phyloP scores from a whole-genome alignment of 2,888 invertebrate genomes.

The Oligia strigilis region DNA sequence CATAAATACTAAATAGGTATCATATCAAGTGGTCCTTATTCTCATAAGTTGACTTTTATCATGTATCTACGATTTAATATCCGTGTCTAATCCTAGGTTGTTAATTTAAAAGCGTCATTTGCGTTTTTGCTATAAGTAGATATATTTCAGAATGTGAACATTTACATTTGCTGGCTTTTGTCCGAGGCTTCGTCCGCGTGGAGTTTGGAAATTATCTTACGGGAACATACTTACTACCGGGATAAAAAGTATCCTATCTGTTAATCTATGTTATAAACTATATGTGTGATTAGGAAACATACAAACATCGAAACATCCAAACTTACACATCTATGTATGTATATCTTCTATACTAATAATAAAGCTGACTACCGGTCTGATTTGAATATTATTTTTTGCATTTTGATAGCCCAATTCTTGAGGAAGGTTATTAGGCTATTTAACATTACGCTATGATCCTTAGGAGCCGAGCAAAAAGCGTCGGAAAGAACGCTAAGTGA shows the following conservation, averaged over 20 bases:
- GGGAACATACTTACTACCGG: not conserved
- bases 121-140: not conserved
- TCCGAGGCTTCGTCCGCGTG: no score
- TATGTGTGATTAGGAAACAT: not conserved
- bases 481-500: no score
- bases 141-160: not conserved
- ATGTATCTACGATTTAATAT: slow-evolving; percentile 19
- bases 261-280: not conserved
- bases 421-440: no score
- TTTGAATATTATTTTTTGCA: no score
- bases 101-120: slow-evolving; percentile 10
- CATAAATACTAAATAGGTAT: slow-evolving; percentile 22
- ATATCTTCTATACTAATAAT: no score
- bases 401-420: no score
- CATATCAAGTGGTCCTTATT: not conserved
- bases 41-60: slow-evolving; percentile 35
- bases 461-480: no score
- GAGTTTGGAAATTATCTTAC: not conserved
- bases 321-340: not conserved
- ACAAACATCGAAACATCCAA: not conserved
- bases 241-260: not conserved
- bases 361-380: no score
- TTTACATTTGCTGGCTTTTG: not conserved
- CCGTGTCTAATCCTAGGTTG: slow-evolving; percentile 19
- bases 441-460: no score